phyloP scores from a whole-genome alignment of 2,888 invertebrate genomes.

The Lithophane ornitopus region DNA sequence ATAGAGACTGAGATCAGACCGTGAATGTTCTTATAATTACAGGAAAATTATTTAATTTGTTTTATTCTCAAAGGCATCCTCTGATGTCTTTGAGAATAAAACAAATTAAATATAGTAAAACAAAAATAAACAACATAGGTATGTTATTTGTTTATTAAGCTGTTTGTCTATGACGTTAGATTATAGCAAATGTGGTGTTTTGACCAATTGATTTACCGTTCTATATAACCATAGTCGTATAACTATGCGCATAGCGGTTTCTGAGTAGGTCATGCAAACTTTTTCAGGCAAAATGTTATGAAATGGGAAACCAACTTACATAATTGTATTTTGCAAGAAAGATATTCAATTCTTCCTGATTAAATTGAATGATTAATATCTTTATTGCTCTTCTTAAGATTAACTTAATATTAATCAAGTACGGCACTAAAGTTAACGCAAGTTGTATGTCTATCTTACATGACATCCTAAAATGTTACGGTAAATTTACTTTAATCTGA shows the following conservation, averaged over 20 bases:
- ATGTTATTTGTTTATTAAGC: background rate
- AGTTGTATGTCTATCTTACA: conserved; percentile 28
- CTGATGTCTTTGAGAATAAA: background rate
- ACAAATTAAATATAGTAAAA: background rate
- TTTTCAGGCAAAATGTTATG: background rate
- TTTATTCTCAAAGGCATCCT: no score
- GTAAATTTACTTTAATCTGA: conserved; percentile 50
- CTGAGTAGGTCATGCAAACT: background rate
- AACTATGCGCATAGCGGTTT: background rate
- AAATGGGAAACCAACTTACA: background rate
- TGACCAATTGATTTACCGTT: background rate
- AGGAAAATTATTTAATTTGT: no score
- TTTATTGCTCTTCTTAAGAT: conserved; percentile 4
- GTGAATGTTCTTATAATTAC: background rate
- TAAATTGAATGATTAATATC: background rate
- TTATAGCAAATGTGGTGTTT: background rate
- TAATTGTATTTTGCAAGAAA: background rate
- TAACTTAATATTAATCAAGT: conserved; percentile 44
- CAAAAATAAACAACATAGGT: background rate
- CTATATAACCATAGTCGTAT: no score
- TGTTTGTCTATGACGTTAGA: background rate
- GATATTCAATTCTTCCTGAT: background rate
- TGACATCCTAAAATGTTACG: conserved; percentile 38
- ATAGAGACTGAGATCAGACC: background rate
- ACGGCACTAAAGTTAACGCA: conserved; percentile 26